phyloP scores from a whole-genome alignment of 2,888 invertebrate genomes.

The Thereva unica region DNA sequence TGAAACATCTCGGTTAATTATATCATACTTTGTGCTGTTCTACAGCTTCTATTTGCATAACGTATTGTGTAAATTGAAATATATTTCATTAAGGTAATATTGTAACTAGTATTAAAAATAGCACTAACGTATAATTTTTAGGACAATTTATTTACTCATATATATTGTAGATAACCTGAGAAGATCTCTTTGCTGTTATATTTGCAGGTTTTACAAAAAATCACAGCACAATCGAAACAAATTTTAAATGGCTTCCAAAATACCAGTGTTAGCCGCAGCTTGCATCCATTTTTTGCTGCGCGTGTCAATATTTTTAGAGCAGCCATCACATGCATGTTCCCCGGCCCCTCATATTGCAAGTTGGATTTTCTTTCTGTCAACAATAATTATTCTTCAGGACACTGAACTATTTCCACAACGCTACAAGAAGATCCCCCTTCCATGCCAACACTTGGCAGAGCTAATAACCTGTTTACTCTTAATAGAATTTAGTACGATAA shows the following conservation, averaged over 20 bases:
- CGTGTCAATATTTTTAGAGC: constrained; percentile 35
- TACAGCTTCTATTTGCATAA: too few species aligned
- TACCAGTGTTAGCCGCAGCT: constrained; percentile 17
- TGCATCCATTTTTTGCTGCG: constrained; percentile 3
- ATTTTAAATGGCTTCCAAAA: constrained; percentile 30
- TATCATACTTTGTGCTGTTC: too few species aligned
- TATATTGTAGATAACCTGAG: too few species aligned
- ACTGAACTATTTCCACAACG: constrained; percentile 34
- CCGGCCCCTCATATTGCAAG: constrained; percentile 31
- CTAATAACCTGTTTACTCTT: constrained; percentile 35
- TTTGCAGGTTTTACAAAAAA: too few species aligned
- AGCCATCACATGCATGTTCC: constrained; percentile 28
- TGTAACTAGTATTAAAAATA: too few species aligned
- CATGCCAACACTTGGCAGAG: constrained; percentile 37
- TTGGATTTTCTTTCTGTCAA: constrained; percentile 34
- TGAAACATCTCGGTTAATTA: too few species aligned
- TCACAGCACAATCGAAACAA: too few species aligned
- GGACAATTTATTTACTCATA: too few species aligned
- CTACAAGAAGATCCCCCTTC: constrained; percentile 25
- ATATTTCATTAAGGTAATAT: too few species aligned
- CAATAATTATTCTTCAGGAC: constrained; percentile 33
- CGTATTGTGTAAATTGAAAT: too few species aligned
- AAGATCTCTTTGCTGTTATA: too few species aligned
- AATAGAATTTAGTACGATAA: constrained; percentile 37
- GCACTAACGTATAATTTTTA: too few species aligned